phyloP scores from a whole-genome alignment of 2,113 vertebrate species.

The Dromiciops gliroides region DNA sequence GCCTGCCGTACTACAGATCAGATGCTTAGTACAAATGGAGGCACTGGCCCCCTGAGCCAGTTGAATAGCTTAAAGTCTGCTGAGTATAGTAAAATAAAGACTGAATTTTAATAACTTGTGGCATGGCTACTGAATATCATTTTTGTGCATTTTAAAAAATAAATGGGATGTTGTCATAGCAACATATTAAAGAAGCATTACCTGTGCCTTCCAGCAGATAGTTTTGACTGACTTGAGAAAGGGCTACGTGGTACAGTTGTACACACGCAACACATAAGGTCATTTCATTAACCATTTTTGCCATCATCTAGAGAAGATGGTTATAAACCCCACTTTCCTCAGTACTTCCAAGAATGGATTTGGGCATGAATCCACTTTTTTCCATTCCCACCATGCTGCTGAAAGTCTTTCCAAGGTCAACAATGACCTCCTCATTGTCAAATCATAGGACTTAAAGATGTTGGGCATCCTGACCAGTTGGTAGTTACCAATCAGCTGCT shows the following conservation, averaged over 20 bases:
- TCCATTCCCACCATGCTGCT: no score
- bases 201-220: neutral
- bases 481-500: no score
- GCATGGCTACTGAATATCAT: neutral
- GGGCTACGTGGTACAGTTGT: neutral
- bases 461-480: no score
- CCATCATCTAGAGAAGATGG: neutral
- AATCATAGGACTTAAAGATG: no score
- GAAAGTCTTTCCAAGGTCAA: no score
- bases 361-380: no score
- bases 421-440: no score
- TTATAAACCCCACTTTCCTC: no score
- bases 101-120: neutral
- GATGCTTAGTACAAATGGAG: neutral
- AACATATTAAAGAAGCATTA: neutral
- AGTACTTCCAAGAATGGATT: no score
- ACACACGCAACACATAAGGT: neutral
- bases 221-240: neutral
- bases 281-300: neutral
- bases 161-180: neutral
- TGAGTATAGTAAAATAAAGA: neutral
- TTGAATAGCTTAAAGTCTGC: neutral
- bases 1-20: neutral
- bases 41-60: neutral
- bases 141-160: neutral